These are phyloP conservation scores for Dendrocincla fuliginosa DNA, from an alignment of 2,797 vertebrate species.

Conservation along the genomic window DNA sequence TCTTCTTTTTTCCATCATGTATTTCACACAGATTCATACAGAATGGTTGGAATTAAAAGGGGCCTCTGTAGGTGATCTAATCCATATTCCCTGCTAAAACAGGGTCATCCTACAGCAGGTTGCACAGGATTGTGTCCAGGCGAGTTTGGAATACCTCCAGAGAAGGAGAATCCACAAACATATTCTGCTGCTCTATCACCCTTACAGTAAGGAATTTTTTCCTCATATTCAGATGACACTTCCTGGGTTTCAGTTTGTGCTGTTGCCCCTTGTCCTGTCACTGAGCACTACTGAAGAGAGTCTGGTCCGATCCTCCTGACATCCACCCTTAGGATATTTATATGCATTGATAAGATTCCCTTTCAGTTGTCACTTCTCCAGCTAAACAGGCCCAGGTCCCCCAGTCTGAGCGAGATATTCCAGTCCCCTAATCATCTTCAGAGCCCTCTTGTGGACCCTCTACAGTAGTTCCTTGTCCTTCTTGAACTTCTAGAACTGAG, in stretches of 20 bases:
- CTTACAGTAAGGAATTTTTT: neutral
- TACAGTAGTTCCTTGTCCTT: neutral
- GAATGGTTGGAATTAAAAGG: neutral
- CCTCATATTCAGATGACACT: neutral
- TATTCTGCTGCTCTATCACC: neutral
- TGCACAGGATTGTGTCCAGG: neutral
- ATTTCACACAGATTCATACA: neutral
- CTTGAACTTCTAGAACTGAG: neutral
- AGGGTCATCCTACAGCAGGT: neutral
- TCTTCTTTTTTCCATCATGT: neutral
- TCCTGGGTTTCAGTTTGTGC: neutral
- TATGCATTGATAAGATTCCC: neutral
- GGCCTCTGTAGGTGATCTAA: neutral
- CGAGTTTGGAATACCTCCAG: neutral
- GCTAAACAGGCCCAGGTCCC: neutral
- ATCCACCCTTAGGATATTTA: neutral
- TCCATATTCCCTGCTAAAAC: neutral
- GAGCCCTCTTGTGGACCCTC: neutral
- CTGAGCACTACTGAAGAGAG: neutral
- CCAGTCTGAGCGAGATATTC: neutral
- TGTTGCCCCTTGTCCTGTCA: fast-evolving
- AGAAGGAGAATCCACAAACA: neutral
- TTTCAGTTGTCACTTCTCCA: neutral
- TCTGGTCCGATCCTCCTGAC: neutral
- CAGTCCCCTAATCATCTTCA: neutral